These are phyloP conservation scores for Diadophis punctatus DNA, from an alignment of 2,113 vertebrate genomes.

Conservation along the genomic window DNA sequence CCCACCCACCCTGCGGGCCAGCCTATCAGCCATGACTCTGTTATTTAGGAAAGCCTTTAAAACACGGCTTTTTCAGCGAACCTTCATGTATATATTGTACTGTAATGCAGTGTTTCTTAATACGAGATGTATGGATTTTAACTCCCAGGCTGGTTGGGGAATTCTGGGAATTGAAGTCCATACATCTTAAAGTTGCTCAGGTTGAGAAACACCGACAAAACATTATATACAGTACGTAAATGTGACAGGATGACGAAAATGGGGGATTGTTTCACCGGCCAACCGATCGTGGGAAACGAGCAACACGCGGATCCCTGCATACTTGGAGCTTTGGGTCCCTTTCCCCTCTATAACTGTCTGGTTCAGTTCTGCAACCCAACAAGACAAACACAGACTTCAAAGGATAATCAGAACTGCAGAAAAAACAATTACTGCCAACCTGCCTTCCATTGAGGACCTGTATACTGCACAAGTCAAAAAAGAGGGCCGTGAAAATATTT, in stretches of 20 bases:
- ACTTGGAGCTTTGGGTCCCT: background rate
- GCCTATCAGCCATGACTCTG: background rate
- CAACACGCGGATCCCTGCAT: background rate
- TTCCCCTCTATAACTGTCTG: too few species aligned
- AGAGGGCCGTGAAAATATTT: too few species aligned
- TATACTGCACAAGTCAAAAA: too few species aligned
- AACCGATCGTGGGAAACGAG: background rate
- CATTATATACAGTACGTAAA: background rate
- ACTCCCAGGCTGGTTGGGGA: background rate
- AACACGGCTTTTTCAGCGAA: background rate
- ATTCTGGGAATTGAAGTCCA: background rate
- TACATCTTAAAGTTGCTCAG: background rate
- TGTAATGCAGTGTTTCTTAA: background rate
- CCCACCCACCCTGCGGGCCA: background rate
- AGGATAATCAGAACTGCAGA: too few species aligned
- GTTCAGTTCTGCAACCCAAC: too few species aligned
- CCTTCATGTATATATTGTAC: background rate
- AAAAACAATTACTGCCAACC: too few species aligned
- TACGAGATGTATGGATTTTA: background rate
- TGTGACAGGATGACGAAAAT: background rate
- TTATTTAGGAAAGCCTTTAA: background rate
- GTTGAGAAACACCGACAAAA: background rate
- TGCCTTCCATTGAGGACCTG: too few species aligned
- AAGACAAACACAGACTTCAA: too few species aligned
- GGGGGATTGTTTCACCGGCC: background rate